Evolutionary conservation across 2,888 invertebrate species (phyloP).

Genomic region (Mythimna impura): DNA sequence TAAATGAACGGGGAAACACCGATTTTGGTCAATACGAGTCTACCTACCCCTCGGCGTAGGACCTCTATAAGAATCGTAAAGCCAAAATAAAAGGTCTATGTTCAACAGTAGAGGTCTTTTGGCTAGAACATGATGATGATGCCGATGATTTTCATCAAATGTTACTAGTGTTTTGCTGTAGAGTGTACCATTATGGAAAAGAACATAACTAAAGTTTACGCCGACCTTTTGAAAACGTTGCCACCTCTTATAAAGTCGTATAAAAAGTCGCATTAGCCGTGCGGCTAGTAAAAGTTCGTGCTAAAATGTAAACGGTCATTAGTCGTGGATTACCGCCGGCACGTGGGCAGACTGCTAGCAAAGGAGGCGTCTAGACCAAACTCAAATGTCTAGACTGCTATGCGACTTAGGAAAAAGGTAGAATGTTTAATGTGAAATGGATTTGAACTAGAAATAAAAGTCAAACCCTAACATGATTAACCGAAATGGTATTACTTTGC

Average conservation of each 20-base stretch:
- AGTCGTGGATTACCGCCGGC: slow-evolving; percentile 40
- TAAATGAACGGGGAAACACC: too few species aligned
- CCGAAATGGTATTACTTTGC: too few species aligned
- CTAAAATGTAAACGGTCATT: slow-evolving; percentile 44
- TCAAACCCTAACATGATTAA: too few species aligned
- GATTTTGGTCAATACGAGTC: too few species aligned
- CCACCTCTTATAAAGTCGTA: slow-evolving; percentile 29
- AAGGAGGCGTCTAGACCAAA: slow-evolving; percentile 31
- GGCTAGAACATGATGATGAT: too few species aligned
- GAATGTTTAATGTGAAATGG: neutral
- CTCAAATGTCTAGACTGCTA: slow-evolving; percentile 25
- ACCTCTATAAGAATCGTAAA: too few species aligned
- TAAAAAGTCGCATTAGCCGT: slow-evolving; percentile 46
- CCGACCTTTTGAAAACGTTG: slow-evolving; percentile 19
- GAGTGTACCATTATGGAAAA: neutral
- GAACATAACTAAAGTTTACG: neutral
- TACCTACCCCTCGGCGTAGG: too few species aligned
- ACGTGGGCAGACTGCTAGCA: slow-evolving; percentile 23
- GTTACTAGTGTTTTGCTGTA: neutral
- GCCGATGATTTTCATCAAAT: neutral
- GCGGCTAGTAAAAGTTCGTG: slow-evolving; percentile 33
- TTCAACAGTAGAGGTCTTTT: too few species aligned
- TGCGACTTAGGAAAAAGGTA: slow-evolving; percentile 7
- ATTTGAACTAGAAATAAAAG: neutral
- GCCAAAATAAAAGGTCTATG: too few species aligned